Base-by-base conservation (phyloP, 2,888 invertebrate genomes). In the Cataglyphis rosenhaueri region DNA sequence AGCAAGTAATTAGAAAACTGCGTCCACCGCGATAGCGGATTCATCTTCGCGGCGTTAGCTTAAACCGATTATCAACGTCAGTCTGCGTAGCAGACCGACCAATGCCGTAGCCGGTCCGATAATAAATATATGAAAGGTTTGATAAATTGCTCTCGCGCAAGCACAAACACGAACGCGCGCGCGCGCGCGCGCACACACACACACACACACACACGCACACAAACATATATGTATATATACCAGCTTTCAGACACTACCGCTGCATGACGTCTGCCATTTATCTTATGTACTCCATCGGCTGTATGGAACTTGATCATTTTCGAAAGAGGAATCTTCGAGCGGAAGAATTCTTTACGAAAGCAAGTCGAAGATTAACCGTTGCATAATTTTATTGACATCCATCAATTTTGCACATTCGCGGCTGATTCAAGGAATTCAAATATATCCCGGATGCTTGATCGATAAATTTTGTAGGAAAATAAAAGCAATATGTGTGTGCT, bases 121-220 rank as follows among this genome's bases (percentile, higher is more conserved):
- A 87, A 91, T 90, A 91, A 91, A 89, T 91, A 88, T 89, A 85
- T 82, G 86, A 88, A 88, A 79, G 82, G 62, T 75, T 86, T 91
- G 91, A 92, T 89, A 89, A 92, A 92, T 89, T 87, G 85, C 86
- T 85, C 61, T 55, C 85, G 74, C 75, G 55, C 55, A 55, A 78
- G 76, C 48, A 52, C 48, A 52, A n/a, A 52, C 48, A 6, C 25
- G 25, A 25, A 1, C 25, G 25, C 25, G 25, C 25, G 25, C 25
- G 25, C 25, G 25, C 25, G 1, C 25, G 1, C 25, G 1, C 25
- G 1, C 25, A 1, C 25, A 25, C 25, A 18, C 48, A 1, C 48
- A 1, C 18, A 6, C 48, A 12, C 48, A 18, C 44, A 6, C n/a
- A 8, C 48, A n/a, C 18, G 18, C 48, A 48, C n/a, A 8, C 8